Conservation (phyloP, 1,140 invertebrate species). For the Hydropsyche tenuis region DNA sequence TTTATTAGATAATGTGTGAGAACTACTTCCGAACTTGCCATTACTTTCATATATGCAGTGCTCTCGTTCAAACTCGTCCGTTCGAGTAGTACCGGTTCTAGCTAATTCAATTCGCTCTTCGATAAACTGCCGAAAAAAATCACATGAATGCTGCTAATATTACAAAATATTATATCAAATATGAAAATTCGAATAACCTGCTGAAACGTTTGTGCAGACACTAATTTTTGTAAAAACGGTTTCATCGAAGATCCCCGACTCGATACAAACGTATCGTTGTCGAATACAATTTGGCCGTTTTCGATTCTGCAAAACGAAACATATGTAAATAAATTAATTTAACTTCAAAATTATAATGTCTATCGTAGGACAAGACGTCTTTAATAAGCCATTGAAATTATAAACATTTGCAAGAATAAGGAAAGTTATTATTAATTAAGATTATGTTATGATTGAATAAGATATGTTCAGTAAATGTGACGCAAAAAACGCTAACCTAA, state of each 20-base stretch:
- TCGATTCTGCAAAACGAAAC: background rate
- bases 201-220: conserved; percentile 36
- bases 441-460: too few species aligned
- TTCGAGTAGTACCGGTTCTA: conserved; percentile 2
- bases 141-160: background rate
- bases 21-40: background rate
- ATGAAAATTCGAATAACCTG: conserved; percentile 27
- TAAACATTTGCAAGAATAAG: too few species aligned
- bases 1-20: conserved; percentile 2
- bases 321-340: background rate
- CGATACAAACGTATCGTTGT: conserved; percentile 30
- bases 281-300: background rate
- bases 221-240: conserved; percentile 33
- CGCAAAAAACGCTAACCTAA: too few species aligned
- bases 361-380: too few species aligned
- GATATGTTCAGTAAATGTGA: too few species aligned
- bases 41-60: conserved; percentile 27
- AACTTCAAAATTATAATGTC: too few species aligned
- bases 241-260: conserved; percentile 36
- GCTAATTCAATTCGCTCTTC: conserved; percentile 36
- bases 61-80: conserved; percentile 39
- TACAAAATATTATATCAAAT: conserved; percentile 2
- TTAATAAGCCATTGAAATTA: too few species aligned
- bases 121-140: conserved; percentile 36
- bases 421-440: too few species aligned